Base-by-base conservation (phyloP, 2,797 vertebrate species). In the Danio albolineatus region DNA sequence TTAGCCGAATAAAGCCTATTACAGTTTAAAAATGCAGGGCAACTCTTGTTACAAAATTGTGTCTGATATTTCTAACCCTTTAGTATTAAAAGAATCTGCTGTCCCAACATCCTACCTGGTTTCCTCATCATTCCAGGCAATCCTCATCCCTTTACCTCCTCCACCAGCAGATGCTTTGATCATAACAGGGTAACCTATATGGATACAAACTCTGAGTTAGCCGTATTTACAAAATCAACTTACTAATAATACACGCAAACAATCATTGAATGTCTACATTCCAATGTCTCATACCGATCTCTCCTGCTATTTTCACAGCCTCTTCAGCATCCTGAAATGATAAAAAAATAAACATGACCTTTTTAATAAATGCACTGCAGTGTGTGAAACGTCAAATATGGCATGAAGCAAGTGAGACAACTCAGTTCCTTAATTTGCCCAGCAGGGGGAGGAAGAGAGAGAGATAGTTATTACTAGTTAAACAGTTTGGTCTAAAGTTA, bases 111-210 rank as follows among this genome's bases (percentile, higher is more conserved):
- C 91, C 93, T 92, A 99, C 98, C 96, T 97, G 81, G 97, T 96
- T 93, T 99, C 97, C 73, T 97, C 97, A 85, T 98, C 95, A 85
- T 96, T 94, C 97, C 97, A 98, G 65, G 97, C 92, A 19, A 98
- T 96, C 91, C 98, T 96, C 98, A 99, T 95, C 69, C 94, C 94
- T 89, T 95, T 95, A 0, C 94, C 94, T 91, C 98, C 98, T 86
- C 98, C 98, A 86, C 98, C 98, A 82, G 98, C 98, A 84, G 97
- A 99, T 43, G 98, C 98, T 94, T 99, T 99, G 93, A 99, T 99
- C 98, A 99, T 99, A 87, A 99, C 96, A 64, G 97, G 98, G 89
- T 98, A 99, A 88, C 98, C 98, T 99, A 88, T 89, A 93, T 86
- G 88, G 91, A 43, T 64, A 62, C 94, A 92, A 88, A 88, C 92